Percentiles rank a stretch among this genome's conserved stretches.
Conservation (phyloP, 2,797 vertebrate genomes). For the Thaleichthys pacificus region DNA sequence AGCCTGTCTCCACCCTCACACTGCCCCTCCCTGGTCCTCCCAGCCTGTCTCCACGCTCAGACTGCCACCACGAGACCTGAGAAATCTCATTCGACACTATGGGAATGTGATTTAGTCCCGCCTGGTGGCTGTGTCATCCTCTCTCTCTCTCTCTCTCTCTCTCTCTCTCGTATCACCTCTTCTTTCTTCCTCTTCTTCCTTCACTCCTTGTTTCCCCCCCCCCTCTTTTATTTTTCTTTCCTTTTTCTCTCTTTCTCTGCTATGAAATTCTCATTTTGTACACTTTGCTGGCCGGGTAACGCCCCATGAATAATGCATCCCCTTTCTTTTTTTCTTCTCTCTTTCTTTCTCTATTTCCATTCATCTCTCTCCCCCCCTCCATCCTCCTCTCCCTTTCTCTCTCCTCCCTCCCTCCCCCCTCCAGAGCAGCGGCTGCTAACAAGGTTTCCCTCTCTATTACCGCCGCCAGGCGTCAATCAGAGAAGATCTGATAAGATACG, state of each 20-base stretch:
- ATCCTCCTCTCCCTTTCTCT: slow-evolving; percentile 19
- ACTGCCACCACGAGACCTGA: slow-evolving; percentile 53
- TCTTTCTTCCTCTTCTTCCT: slow-evolving; percentile 4
- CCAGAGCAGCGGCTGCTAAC: slow-evolving; percentile 82
- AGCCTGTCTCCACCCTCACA: no score
- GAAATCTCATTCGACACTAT: slow-evolving; percentile 79
- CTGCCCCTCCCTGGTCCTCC: not conserved
- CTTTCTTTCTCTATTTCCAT: not conserved
- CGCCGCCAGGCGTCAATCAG: slow-evolving; percentile 83
- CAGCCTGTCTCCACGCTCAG: not conserved
- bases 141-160: slow-evolving; percentile 82
- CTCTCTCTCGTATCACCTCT: slow-evolving; percentile 86
- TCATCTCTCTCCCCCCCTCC: slow-evolving; percentile 48
- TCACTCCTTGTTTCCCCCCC: slow-evolving; percentile 36
- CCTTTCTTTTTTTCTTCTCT: not conserved
- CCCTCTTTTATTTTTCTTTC: slow-evolving; percentile 2
- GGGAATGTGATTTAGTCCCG: slow-evolving; percentile 81
- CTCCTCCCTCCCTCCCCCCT: slow-evolving; percentile 33
- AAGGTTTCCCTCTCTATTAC: slow-evolving; percentile 88
- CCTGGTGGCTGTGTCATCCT: slow-evolving; percentile 77
- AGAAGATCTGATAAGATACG: slow-evolving; percentile 84
- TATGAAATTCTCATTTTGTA: slow-evolving; percentile 15
- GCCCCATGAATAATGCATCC: not conserved
- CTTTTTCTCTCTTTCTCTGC: not conserved
- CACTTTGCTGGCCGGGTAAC: not conserved